Percentiles rank a stretch among this genome's conserved stretches.
Conservation (phyloP, 2,797 vertebrate species). For the Cyprinella venusta region DNA sequence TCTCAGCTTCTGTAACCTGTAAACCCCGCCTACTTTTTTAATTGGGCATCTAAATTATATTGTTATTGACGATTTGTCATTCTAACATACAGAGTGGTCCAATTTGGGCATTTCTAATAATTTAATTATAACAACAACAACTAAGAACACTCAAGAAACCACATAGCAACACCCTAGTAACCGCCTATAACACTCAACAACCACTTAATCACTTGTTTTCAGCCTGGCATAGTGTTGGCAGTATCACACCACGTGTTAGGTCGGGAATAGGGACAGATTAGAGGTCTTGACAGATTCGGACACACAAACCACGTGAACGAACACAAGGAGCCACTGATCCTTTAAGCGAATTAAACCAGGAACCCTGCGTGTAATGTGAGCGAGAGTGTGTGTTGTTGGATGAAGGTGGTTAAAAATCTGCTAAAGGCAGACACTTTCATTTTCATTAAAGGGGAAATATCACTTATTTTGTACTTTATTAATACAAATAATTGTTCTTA, state of each 20-base stretch:
- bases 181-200: not conserved
- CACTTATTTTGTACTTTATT: not conserved
- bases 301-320: conserved; percentile 43
- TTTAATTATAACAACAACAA: not conserved
- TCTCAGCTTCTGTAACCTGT: too few species aligned
- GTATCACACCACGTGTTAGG: conserved; percentile 13
- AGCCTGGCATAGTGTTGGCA: not conserved
- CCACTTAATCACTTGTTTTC: too few species aligned
- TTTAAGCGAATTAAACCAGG: conserved; percentile 60
- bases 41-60: not conserved
- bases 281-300: conserved; percentile 16
- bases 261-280: conserved; percentile 20
- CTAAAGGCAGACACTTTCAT: not conserved
- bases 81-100: too few species aligned
- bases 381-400: not conserved
- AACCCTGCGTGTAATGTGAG: not conserved
- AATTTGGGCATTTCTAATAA: too few species aligned
- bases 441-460: not conserved
- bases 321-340: conserved; percentile 50
- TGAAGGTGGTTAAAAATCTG: not conserved
- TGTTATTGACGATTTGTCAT: not conserved
- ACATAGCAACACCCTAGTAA: not conserved
- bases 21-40: too few species aligned
- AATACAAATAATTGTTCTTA: not conserved
- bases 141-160: not conserved